A percentile compares a stretch with the other conserved stretches of the same genome.
These are phyloP conservation scores for Conops quadrifasciatus DNA, from an alignment of 2,888 invertebrate genomes.

Conservation along the genomic window DNA sequence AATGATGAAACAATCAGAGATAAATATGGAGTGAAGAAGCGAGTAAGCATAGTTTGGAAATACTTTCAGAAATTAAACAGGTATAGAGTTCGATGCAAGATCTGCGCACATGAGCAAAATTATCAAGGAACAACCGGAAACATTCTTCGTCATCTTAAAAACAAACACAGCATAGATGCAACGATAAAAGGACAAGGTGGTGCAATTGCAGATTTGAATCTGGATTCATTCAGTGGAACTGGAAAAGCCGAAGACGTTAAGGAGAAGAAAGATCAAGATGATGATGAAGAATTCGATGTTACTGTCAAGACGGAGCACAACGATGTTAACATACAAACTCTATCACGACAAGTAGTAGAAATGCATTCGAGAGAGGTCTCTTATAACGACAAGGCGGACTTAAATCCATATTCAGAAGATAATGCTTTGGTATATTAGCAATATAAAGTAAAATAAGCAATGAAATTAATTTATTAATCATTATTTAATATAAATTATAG, in stretches of 20 bases:
- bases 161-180: slow-evolving; percentile 45
- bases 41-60: slow-evolving; percentile 46
- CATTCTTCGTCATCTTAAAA: slow-evolving; percentile 46
- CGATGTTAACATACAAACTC: slow-evolving; percentile 13
- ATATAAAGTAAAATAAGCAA: not conserved
- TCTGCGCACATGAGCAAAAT: slow-evolving; percentile 46
- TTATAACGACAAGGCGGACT: slow-evolving; percentile 20
- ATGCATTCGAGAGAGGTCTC: slow-evolving; percentile 14
- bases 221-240: not conserved
- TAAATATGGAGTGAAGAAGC: slow-evolving; percentile 24
- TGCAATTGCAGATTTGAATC: slow-evolving; percentile 33
- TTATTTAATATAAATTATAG: slow-evolving; percentile 8
- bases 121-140: slow-evolving; percentile 48
- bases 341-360: slow-evolving; percentile 2
- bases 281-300: slow-evolving; percentile 35
- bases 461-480: not conserved
- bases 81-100: slow-evolving; percentile 42
- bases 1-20: slow-evolving; percentile 24
- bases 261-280: slow-evolving; percentile 15
- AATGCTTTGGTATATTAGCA: slow-evolving; percentile 25
- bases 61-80: slow-evolving; percentile 46
- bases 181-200: slow-evolving; percentile 44
- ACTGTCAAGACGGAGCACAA: slow-evolving; percentile 34
- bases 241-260: slow-evolving; percentile 24
- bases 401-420: slow-evolving; percentile 38